Percentiles rank a stretch among this genome's conserved stretches.
These are phyloP conservation scores for Diprion similis DNA, from an alignment of 1,140 invertebrate genomes.

Conservation along the genomic window DNA sequence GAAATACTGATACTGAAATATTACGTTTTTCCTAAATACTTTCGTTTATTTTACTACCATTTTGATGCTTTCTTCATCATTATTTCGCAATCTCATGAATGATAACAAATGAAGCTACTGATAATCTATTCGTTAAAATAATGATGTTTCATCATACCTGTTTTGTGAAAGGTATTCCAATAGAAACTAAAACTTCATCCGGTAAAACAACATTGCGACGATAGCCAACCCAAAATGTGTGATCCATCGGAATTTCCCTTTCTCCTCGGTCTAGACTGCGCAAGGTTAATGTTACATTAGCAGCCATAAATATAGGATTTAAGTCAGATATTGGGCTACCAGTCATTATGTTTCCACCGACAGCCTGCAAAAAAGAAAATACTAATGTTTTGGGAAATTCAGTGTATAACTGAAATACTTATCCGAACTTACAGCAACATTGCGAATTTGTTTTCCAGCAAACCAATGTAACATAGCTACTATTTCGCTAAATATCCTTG, in stretches of 20 bases:
- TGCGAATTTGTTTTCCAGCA: slow-evolving; percentile 93
- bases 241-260: slow-evolving; percentile 77
- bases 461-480: slow-evolving; percentile 92
- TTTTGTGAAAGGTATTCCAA: slow-evolving; percentile 72
- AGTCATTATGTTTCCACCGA: slow-evolving; percentile 94
- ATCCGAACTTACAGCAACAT: slow-evolving; percentile 69
- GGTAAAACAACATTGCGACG: slow-evolving; percentile 77
- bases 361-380: slow-evolving; percentile 60
- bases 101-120: slow-evolving; percentile 7
- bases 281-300: slow-evolving; percentile 58
- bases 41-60: background rate
- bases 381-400: slow-evolving; percentile 18
- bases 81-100: slow-evolving; percentile 11
- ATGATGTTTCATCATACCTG: slow-evolving; percentile 45
- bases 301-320: slow-evolving; percentile 90
- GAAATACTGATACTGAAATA: slow-evolving; percentile 77
- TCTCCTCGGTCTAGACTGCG: slow-evolving; percentile 61
- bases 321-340: slow-evolving; percentile 96
- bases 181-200: slow-evolving; percentile 81
- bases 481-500: slow-evolving; percentile 76
- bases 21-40: slow-evolving; percentile 52
- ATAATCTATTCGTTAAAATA: slow-evolving; percentile 11
- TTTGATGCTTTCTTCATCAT: background rate
- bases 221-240: slow-evolving; percentile 88
- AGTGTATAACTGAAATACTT: slow-evolving; percentile 10